These are phyloP conservation scores for Tillus elongatus DNA, from an alignment of 2,888 invertebrate species.

Conservation along the genomic window DNA sequence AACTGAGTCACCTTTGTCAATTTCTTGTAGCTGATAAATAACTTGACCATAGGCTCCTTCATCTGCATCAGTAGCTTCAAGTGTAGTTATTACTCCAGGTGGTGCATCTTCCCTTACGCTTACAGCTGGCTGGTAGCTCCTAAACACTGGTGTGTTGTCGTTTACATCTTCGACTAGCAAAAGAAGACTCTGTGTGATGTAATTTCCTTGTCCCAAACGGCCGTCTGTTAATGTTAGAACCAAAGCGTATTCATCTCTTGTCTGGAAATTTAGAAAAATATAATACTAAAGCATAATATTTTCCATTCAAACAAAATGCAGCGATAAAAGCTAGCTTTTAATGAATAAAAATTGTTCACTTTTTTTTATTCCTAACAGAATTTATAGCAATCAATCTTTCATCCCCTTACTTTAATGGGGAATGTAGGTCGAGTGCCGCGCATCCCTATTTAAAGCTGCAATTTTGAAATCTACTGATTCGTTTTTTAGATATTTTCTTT, in stretches of 20 bases:
- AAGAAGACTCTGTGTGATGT: slow-evolving; percentile 80
- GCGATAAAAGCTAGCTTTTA: too few species aligned
- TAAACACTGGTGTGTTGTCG: slow-evolving; percentile 83
- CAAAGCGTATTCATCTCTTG: slow-evolving; percentile 78
- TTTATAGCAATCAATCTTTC: too few species aligned
- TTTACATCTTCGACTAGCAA: slow-evolving; percentile 86
- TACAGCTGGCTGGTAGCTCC: slow-evolving; percentile 74
- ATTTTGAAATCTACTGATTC: too few species aligned
- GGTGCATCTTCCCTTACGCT: slow-evolving; percentile 70
- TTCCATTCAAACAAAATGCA: too few species aligned
- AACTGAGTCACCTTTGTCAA: slow-evolving; percentile 65
- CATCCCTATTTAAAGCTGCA: too few species aligned
- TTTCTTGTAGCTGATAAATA: slow-evolving; percentile 74
- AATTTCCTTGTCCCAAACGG: slow-evolving; percentile 76
- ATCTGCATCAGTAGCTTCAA: slow-evolving; percentile 83
- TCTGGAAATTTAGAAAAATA: slow-evolving; percentile 44
- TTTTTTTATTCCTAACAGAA: too few species aligned
- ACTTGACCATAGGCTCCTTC: slow-evolving; percentile 91
- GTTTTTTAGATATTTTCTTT: too few species aligned
- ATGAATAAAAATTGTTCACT: too few species aligned
- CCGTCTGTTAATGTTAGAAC: slow-evolving; percentile 84
- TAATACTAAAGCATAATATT: too few species aligned
- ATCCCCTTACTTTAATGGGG: too few species aligned
- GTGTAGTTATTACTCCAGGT: slow-evolving; percentile 64
- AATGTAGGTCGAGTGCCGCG: too few species aligned